A percentile compares a stretch with the other conserved stretches of the same genome.
Evolutionary conservation across 2,113 vertebrate species (phyloP).

Genomic region (Eurypyga helias): DNA sequence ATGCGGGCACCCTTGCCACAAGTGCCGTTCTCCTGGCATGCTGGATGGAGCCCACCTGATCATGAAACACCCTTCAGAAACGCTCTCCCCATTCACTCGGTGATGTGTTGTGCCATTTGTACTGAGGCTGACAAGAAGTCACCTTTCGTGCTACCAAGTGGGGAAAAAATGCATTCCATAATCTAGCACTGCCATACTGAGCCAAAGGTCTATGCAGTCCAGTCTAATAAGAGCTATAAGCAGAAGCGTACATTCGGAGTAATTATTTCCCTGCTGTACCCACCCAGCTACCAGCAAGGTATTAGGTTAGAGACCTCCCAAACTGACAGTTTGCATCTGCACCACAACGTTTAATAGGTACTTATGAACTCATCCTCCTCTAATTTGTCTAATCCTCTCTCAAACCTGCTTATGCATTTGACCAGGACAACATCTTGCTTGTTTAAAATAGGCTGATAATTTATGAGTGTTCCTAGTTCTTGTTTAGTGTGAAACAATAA

Average conservation of each 20-base stretch:
- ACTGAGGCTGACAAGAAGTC: background rate
- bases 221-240: background rate
- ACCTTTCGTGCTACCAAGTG: background rate
- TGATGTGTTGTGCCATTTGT: background rate
- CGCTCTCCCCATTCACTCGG: background rate
- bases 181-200: background rate
- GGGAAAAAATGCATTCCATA: background rate
- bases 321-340: background rate
- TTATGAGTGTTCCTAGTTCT: background rate
- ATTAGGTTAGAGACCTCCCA: background rate
- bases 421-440: background rate
- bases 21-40: background rate
- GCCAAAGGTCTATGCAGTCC: background rate
- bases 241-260: background rate
- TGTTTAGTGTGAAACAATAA: background rate
- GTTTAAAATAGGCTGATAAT: background rate
- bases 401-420: background rate
- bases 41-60: background rate
- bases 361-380: background rate
- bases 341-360: background rate
- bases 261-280: background rate
- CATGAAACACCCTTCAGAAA: background rate
- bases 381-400: background rate
- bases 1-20: accelerated
- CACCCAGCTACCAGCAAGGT: background rate